These are phyloP conservation scores for Arion vulgaris DNA, from an alignment of 1,140 invertebrate species.

Conservation along the genomic window DNA sequence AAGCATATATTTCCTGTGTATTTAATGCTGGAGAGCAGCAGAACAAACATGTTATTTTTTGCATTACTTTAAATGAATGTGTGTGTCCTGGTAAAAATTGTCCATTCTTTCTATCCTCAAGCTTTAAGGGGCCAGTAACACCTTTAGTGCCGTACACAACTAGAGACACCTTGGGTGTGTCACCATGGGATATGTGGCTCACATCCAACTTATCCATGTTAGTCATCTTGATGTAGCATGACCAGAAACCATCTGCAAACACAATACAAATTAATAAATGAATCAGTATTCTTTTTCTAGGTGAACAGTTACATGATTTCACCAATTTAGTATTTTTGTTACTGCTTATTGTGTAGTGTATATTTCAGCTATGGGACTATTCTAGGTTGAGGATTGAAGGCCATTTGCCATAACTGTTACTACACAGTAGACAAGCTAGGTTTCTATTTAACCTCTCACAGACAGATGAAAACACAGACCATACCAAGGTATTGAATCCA, in stretches of 20 bases:
- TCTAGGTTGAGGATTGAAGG: too few relatives aligned
- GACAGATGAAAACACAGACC: too few relatives aligned
- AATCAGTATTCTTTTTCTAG: neutral
- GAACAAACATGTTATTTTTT: constrained; percentile 14
- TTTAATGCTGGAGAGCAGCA: neutral
- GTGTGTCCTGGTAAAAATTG: constrained; percentile 50
- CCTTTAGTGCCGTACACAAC: constrained; percentile 49
- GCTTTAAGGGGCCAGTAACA: constrained; percentile 47
- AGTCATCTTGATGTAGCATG: constrained; percentile 49
- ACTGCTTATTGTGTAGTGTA: too few relatives aligned
- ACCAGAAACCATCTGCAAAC: constrained; percentile 52
- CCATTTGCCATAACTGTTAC: too few relatives aligned
- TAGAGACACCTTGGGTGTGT: constrained; percentile 51
- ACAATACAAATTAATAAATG: neutral
- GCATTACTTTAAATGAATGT: constrained; percentile 46
- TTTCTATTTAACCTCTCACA: too few relatives aligned
- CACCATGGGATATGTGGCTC: constrained; percentile 26
- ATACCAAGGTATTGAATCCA: too few relatives aligned
- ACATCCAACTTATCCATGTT: constrained; percentile 47
- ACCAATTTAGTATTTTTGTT: too few relatives aligned
- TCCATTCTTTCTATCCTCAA: constrained; percentile 42
- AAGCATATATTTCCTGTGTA: too few relatives aligned
- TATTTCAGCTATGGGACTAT: too few relatives aligned
- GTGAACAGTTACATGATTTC: too few relatives aligned
- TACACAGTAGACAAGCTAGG: too few relatives aligned